Evolutionary conservation across 2,113 vertebrate species (phyloP).

Genomic region (Hymenochirus boettgeri): DNA sequence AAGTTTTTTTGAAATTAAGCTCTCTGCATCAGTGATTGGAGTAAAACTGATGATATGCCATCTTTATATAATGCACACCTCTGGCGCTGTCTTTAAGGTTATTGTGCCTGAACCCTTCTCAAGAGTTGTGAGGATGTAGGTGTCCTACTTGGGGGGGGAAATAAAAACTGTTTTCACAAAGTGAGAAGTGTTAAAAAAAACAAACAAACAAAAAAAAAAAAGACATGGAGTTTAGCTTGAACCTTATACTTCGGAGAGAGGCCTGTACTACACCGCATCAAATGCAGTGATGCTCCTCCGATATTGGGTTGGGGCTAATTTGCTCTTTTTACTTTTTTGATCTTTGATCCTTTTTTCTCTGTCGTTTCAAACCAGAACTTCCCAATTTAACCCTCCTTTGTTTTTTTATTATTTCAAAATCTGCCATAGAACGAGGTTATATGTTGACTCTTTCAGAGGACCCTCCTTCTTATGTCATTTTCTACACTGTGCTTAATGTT

Average conservation of each 20-base stretch:
- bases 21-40: too few species aligned
- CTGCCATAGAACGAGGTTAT: conserved; percentile 60
- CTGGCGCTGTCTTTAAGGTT: conserved; percentile 44
- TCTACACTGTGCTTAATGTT: conserved; percentile 77
- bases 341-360: conserved; percentile 45
- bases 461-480: conserved; percentile 71
- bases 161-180: conserved; percentile 45
- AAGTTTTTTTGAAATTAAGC: too few species aligned
- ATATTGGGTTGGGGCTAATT: conserved; percentile 30
- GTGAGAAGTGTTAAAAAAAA: conserved; percentile 43
- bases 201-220: conserved; percentile 36
- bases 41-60: too few species aligned
- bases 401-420: conserved; percentile 34
- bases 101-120: conserved; percentile 57
- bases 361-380: conserved; percentile 42
- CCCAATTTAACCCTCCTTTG: conserved; percentile 10
- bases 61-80: conserved; percentile 28
- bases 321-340: conserved; percentile 47
- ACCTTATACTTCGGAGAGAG: conserved; percentile 20
- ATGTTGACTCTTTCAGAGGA: conserved; percentile 60
- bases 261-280: conserved; percentile 11
- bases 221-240: conserved; percentile 49
- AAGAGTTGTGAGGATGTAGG: conserved; percentile 46
- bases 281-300: conserved; percentile 21
- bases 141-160: conserved; percentile 39